phyloP scores from a whole-genome alignment of 2,797 vertebrate genomes.

The Phrynocephalus guinanensis region DNA sequence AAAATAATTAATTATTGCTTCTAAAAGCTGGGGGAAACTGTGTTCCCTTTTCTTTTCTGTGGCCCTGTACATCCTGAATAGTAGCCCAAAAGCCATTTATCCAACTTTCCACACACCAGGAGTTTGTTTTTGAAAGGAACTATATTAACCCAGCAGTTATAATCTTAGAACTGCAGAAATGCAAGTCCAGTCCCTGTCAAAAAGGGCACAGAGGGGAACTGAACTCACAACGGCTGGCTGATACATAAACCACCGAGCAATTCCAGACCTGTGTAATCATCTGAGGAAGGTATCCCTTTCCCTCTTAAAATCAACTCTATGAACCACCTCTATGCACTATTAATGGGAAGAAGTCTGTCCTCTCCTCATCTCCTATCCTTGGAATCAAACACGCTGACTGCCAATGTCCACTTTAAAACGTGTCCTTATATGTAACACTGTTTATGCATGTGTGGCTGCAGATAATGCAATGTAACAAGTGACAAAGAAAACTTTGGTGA shows the following conservation, averaged over 20 bases:
- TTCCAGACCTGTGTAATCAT: neutral
- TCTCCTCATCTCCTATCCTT: neutral
- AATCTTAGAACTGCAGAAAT: no score
- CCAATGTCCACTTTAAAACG: constrained; percentile 26
- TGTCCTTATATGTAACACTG: neutral
- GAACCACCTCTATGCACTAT: neutral
- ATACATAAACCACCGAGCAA: neutral
- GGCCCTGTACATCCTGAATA: no score
- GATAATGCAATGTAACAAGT: neutral
- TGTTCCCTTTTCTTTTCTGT: no score
- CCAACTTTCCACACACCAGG: neutral
- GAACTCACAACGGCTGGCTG: no score
- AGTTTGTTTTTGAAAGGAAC: neutral
- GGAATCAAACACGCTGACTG: no score
- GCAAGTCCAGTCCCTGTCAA: no score
- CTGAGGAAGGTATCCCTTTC: neutral
- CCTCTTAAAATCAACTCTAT: constrained; percentile 18
- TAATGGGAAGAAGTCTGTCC: neutral
- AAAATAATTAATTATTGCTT: no score
- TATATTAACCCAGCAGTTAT: no score
- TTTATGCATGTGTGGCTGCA: neutral
- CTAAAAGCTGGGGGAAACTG: no score
- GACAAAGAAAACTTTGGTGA: constrained; percentile 37
- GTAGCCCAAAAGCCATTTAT: no score
- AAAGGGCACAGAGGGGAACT: no score